These are phyloP conservation scores for Antheraea yamamai DNA, from an alignment of 2,888 invertebrate genomes.

Conservation along the genomic window DNA sequence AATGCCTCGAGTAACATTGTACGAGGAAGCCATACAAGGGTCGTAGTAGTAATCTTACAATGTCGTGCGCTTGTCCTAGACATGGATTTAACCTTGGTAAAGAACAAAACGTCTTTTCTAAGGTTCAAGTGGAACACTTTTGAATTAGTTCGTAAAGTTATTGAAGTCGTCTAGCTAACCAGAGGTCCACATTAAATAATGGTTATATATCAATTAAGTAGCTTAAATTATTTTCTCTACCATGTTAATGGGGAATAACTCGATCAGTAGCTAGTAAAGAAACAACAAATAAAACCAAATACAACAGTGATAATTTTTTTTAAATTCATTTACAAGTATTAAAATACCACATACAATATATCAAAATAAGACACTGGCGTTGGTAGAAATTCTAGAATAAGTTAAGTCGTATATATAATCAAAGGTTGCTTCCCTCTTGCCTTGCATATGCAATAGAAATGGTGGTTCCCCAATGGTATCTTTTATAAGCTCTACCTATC, in stretches of 20 bases:
- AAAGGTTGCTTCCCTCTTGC: too few species aligned
- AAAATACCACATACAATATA: not conserved
- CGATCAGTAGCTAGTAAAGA: not conserved
- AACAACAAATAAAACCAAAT: not conserved
- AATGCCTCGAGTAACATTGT: slow-evolving; percentile 37
- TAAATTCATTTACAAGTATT: not conserved
- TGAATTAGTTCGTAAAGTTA: not conserved
- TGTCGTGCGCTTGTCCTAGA: slow-evolving; percentile 65
- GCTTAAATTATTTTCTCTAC: not conserved
- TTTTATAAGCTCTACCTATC: too few species aligned
- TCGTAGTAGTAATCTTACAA: slow-evolving; percentile 45
- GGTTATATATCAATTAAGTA: not conserved
- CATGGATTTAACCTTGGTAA: slow-evolving; percentile 60
- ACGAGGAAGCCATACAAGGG: slow-evolving; percentile 48
- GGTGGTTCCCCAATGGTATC: too few species aligned
- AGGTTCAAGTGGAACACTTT: slow-evolving; percentile 25
- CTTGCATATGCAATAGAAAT: too few species aligned
- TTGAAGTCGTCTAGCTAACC: not conserved
- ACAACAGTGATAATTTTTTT: not conserved
- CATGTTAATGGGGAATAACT: not conserved
- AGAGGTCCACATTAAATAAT: not conserved
- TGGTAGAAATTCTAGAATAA: too few species aligned
- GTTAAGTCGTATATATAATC: too few species aligned
- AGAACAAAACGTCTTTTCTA: slow-evolving; percentile 37
- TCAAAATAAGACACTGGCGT: not conserved